Percentiles rank a stretch among this genome's conserved stretches.
These are phyloP conservation scores for Perdix hodgsoniae DNA, from an alignment of 2,797 vertebrate species.

Conservation along the genomic window DNA sequence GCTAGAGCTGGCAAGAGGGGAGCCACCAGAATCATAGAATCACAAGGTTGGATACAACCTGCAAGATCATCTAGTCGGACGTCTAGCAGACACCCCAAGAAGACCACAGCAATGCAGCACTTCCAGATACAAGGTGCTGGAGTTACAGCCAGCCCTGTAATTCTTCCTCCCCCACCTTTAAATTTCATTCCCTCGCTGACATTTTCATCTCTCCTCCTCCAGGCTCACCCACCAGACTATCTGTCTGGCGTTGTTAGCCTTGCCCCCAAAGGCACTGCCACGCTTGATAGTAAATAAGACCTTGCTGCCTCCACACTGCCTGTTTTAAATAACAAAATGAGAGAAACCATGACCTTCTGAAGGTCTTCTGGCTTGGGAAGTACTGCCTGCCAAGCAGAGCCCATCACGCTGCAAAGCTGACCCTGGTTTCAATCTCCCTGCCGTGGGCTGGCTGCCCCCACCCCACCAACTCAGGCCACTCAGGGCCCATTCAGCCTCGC, in stretches of 20 bases:
- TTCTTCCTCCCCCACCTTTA: conserved; percentile 40
- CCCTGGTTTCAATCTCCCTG: no score
- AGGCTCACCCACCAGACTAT: conserved; percentile 33
- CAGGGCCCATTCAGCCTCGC: not conserved
- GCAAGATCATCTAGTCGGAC: no score
- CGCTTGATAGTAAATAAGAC: conserved; percentile 21
- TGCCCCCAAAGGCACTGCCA: conserved; percentile 52
- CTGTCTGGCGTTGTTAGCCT: conserved; percentile 59
- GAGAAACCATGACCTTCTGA: conserved; percentile 40
- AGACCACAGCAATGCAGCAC: not conserved
- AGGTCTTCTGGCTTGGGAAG: conserved; percentile 6
- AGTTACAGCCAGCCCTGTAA: conserved; percentile 8
- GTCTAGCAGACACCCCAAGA: not conserved
- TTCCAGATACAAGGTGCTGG: not conserved
- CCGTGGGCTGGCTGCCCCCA: not conserved
- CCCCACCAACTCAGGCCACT: no score
- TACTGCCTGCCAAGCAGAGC: not conserved
- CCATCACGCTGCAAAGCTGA: not conserved
- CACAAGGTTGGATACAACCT: no score
- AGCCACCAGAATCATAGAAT: no score
- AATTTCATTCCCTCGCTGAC: conserved; percentile 46
- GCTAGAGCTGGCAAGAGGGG: not conserved
- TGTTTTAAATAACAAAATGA: conserved; percentile 60
- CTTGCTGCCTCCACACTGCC: conserved; percentile 26
- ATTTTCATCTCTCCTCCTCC: conserved; percentile 46